phyloP scores from a whole-genome alignment of 92 coral and sea anemone genomes.

The Virgularia gustaviana region DNA sequence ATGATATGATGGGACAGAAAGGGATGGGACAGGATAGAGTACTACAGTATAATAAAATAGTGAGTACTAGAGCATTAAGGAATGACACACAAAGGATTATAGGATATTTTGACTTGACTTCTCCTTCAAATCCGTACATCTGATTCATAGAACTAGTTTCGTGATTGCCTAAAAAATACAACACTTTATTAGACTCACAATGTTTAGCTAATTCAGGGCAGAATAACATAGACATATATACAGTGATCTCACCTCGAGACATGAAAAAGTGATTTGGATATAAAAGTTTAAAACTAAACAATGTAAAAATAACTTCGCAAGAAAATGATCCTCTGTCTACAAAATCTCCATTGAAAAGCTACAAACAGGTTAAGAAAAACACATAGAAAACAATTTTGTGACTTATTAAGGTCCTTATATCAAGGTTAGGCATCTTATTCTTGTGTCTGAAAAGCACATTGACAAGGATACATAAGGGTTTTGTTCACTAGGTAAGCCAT shows the following conservation, averaged over 20 bases:
- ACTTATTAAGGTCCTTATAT: neutral
- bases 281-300: conserved; percentile 85
- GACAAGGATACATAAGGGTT: conserved; percentile 97
- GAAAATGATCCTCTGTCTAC: conserved; percentile 99
- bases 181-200: neutral
- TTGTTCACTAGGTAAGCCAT: conserved; percentile 82
- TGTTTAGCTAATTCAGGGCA: neutral
- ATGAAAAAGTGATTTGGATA: conserved; percentile 92
- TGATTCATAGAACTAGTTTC: conserved; percentile 97
- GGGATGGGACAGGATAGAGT: no score
- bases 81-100: neutral
- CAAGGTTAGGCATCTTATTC: neutral
- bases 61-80: neutral
- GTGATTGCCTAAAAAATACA: conserved; percentile 69
- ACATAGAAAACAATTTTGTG: neutral
- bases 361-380: conserved; percentile 40
- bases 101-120: conserved; percentile 98
- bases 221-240: neutral
- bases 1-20: no score
- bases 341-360: conserved; percentile 99
- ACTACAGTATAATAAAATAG: no score
- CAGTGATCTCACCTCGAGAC: conserved; percentile 76
- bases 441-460: neutral
- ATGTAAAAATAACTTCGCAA: conserved; percentile 96
- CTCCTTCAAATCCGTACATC: conserved; percentile 99